Conservation (phyloP, 1,140 invertebrate species). For the Dendrolimus kikuchii region DNA sequence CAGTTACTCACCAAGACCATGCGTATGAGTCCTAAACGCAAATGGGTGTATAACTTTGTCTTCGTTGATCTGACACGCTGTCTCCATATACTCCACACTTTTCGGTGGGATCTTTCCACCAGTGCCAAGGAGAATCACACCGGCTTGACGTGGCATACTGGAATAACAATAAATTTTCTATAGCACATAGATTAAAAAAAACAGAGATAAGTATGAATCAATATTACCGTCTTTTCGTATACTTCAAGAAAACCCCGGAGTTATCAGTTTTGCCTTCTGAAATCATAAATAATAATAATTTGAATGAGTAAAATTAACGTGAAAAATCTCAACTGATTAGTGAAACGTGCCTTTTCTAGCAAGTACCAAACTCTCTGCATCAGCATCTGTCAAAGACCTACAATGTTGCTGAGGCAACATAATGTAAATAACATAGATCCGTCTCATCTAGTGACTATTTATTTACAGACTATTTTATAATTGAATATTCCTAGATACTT, state of each 20-base stretch:
- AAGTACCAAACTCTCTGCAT: too few relatives aligned
- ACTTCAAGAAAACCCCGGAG: conserved; percentile 86
- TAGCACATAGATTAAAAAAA: too few relatives aligned
- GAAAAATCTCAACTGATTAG: too few relatives aligned
- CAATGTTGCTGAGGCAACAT: too few relatives aligned
- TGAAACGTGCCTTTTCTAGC: too few relatives aligned
- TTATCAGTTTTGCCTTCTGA: conserved; percentile 83
- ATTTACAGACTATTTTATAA: too few relatives aligned
- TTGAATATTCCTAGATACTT: too few relatives aligned
- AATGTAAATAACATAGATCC: too few relatives aligned
- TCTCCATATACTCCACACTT: conserved; percentile 88
- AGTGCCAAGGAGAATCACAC: conserved; percentile 90
- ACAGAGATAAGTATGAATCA: too few relatives aligned
- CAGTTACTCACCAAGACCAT: conserved; percentile 80
- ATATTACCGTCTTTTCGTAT: conserved; percentile 80
- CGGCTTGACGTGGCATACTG: conserved; percentile 85
- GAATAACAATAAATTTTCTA: conserved; percentile 14
- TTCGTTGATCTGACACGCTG: conserved; percentile 86
- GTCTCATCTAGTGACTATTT: too few relatives aligned
- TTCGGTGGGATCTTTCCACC: conserved; percentile 82
- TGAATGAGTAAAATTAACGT: too few relatives aligned
- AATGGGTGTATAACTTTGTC: conserved; percentile 93
- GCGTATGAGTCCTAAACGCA: conserved; percentile 96
- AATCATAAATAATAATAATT: conserved; percentile 24
- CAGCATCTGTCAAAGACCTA: too few relatives aligned